These are phyloP conservation scores for Leptoteleia sp. DNA, from an alignment of 1,140 invertebrate species.

Conservation along the genomic window DNA sequence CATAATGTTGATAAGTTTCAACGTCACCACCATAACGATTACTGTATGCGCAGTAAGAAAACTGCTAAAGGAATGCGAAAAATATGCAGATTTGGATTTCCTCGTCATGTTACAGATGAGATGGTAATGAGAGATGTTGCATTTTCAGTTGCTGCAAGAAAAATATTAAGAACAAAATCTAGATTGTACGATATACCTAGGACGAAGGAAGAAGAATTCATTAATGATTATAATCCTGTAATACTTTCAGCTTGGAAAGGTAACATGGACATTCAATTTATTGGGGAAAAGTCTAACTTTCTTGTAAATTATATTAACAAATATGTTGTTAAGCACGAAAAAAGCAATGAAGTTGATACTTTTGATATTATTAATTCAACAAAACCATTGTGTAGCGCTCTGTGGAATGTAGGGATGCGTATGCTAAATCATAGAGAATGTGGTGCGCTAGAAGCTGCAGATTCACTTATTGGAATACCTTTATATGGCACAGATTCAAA, in stretches of 20 bases:
- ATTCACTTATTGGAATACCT: constrained; percentile 58
- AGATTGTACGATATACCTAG: constrained; percentile 71
- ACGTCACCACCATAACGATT: constrained; percentile 20
- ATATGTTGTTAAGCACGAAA: too few relatives aligned
- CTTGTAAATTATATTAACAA: too few relatives aligned
- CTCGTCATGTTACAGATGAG: constrained; percentile 7
- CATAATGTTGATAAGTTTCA: constrained; percentile 17
- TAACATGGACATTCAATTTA: too few relatives aligned
- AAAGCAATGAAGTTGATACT: too few relatives aligned
- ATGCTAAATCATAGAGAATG: constrained; percentile 69
- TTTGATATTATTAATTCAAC: too few relatives aligned
- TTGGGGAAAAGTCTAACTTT: too few relatives aligned
- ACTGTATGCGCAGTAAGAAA: constrained; percentile 19
- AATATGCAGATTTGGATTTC: constrained; percentile 31
- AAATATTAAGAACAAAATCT: constrained; percentile 60
- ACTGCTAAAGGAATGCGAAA: neutral
- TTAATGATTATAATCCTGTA: constrained; percentile 75
- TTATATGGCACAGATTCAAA: constrained; percentile 71
- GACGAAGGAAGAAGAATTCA: constrained; percentile 52
- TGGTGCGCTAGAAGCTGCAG: constrained; percentile 60
- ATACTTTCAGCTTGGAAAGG: constrained; percentile 49
- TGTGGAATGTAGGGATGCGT: constrained; percentile 29
- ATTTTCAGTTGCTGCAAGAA: constrained; percentile 3
- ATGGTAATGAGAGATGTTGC: constrained; percentile 10
- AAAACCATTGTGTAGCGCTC: too few relatives aligned